Base-by-base conservation (phyloP, 2,797 vertebrate genomes). In the Botia kubotai region DNA sequence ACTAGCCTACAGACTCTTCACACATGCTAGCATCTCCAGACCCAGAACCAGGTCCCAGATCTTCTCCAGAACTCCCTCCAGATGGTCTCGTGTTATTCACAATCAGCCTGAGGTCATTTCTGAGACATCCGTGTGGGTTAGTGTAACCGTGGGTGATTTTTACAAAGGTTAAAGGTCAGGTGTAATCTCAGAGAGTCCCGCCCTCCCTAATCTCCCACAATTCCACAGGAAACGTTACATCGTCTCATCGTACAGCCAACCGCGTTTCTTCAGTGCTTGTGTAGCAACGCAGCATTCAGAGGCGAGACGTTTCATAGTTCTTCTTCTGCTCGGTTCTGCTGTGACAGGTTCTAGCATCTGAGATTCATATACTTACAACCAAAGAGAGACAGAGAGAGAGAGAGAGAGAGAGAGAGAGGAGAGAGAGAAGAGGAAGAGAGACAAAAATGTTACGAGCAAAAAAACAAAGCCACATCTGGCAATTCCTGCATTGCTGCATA, bases 321-420 rank as follows among this genome's bases (percentile, higher is more conserved):
- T 69, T 89, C 90, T 78, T 86, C 87, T 83, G 82, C 67, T 78
- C 82, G 79, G 16, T 83, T 87, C 85, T 87, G 83, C 69, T 77
- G 55, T 83, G 81, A 88, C 89, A 90, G 82, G 8, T 87, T 80
- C 83, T 86, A 43, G 86, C 90, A 91, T 91, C 89, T 93, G 90
- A 92, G 90, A 92, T 82, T 85, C 80, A 91, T 90, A 86, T 87
- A 87, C 72, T 69, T 55, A 36, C 73, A 73, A 83, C 67, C 4
- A 36, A 10, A 72, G 43, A 55, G 33, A 33, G 33, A 14, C 58
- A 63, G 26, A 65, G 58, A n/a, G 50, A n/a, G 19, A 72, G 16
- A 65, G 46, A 68, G 26, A 72, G 43, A 55, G 21, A 33, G 26
- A 78, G 50, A 78, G 73, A 46, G 10, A 46, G 10, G 7, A 46